A percentile compares a stretch with the other conserved stretches of the same genome.
These are phyloP conservation scores for Acleris laterana DNA, from an alignment of 2,888 invertebrate genomes.

Conservation along the genomic window DNA sequence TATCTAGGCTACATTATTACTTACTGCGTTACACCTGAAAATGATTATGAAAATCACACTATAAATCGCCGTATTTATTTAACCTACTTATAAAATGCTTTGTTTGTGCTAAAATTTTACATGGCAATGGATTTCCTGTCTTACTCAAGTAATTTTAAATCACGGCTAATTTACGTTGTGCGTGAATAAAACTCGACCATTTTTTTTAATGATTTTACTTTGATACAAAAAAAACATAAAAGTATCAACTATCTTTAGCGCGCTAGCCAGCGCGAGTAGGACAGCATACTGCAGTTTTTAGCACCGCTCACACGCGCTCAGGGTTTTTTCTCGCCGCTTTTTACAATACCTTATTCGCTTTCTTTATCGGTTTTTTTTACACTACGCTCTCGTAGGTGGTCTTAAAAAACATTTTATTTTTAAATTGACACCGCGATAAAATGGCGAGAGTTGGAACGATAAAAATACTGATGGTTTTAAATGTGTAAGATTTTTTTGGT, in stretches of 20 bases:
- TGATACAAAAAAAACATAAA: constrained; percentile 41
- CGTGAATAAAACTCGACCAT: no score
- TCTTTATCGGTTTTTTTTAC: constrained; percentile 62
- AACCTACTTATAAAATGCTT: neutral
- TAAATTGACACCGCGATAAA: constrained; percentile 34
- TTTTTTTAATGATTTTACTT: no score
- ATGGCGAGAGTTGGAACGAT: constrained; percentile 27
- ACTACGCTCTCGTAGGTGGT: constrained; percentile 61
- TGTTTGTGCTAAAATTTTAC: neutral
- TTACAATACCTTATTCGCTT: constrained; percentile 62
- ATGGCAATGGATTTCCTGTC: no score
- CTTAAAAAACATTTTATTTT: constrained; percentile 42
- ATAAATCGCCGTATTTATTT: constrained; percentile 4
- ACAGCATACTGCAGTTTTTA: constrained; percentile 69
- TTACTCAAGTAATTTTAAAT: no score
- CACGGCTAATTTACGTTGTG: no score
- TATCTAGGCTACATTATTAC: neutral
- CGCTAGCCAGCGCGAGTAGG: constrained; percentile 65
- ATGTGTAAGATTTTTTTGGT: constrained; percentile 18
- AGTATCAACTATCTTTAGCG: constrained; percentile 62
- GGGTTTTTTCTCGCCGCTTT: constrained; percentile 72
- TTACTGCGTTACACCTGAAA: neutral
- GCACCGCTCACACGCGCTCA: constrained; percentile 54
- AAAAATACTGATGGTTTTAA: constrained; percentile 22
- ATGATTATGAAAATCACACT: neutral